Percentiles rank a stretch among this genome's conserved stretches.
Conservation (phyloP, 2,113 vertebrate species). For the Leucopsar rothschildi region DNA sequence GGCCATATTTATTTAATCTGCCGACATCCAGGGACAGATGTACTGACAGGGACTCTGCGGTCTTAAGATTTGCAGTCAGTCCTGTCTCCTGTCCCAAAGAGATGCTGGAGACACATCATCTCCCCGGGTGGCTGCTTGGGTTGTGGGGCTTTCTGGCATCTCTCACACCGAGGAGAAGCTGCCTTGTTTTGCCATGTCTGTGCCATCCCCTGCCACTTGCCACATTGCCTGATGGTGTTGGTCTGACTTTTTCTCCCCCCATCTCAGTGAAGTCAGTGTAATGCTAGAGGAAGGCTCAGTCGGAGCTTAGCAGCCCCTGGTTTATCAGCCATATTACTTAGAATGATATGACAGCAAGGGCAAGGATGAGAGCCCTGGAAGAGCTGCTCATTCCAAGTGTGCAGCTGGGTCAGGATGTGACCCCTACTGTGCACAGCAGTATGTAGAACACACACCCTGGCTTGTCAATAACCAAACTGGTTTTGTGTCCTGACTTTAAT, state of each 20-base stretch:
- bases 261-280: background rate
- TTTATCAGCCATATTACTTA: background rate
- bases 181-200: background rate
- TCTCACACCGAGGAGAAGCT: fast-evolving
- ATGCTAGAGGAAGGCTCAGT: background rate
- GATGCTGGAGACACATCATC: background rate
- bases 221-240: fast-evolving
- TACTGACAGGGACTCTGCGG: background rate
- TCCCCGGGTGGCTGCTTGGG: background rate
- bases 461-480: background rate
- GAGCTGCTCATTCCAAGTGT: fast-evolving
- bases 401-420: background rate
- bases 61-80: background rate
- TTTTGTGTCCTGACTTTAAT: background rate
- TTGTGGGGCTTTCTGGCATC: background rate
- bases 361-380: background rate
- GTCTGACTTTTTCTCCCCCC: background rate
- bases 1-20: background rate
- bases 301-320: background rate
- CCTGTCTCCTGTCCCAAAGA: background rate
- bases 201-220: background rate
- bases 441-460: background rate
- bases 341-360: background rate
- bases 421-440: fast-evolving
- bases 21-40: fast-evolving